Evolutionary conservation across 2,888 invertebrate genomes (phyloP).

Genomic region (Dromius quadrimaculatus): DNA sequence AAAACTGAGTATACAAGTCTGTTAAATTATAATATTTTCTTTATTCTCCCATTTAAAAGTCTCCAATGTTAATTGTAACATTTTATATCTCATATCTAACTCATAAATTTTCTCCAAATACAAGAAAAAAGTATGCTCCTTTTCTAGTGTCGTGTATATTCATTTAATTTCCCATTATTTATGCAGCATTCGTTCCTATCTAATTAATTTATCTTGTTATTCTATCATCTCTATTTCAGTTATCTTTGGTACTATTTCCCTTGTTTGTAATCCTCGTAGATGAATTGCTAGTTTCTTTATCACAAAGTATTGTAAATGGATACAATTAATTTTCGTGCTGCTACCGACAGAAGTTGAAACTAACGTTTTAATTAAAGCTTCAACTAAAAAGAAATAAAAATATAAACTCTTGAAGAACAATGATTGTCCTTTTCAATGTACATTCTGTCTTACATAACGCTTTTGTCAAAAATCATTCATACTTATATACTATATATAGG

Average conservation of each 20-base stretch:
- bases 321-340: constrained; percentile 39
- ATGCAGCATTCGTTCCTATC: constrained; percentile 12
- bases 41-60: neutral
- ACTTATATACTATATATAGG: no score
- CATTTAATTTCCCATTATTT: constrained; percentile 19
- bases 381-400: neutral
- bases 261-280: constrained; percentile 25
- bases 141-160: constrained; percentile 8
- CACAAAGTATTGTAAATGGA: constrained; percentile 44
- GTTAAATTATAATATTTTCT: neutral
- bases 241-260: constrained; percentile 8
- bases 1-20: no score
- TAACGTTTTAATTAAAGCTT: constrained; percentile 33
- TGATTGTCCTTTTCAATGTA: no score
- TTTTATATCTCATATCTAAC: constrained; percentile 14
- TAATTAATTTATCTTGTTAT: constrained; percentile 16
- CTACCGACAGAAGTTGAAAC: constrained; percentile 7
- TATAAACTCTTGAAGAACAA: neutral
- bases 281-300: constrained; percentile 40
- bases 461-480: no score
- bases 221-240: constrained; percentile 10
- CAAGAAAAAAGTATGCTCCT: neutral
- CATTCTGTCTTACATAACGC: no score
- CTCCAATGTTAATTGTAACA: constrained; percentile 13
- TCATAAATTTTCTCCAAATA: constrained; percentile 7